These are phyloP conservation scores for Drymodes brunneopygia DNA, from an alignment of 2,113 vertebrate genomes.

Conservation along the genomic window DNA sequence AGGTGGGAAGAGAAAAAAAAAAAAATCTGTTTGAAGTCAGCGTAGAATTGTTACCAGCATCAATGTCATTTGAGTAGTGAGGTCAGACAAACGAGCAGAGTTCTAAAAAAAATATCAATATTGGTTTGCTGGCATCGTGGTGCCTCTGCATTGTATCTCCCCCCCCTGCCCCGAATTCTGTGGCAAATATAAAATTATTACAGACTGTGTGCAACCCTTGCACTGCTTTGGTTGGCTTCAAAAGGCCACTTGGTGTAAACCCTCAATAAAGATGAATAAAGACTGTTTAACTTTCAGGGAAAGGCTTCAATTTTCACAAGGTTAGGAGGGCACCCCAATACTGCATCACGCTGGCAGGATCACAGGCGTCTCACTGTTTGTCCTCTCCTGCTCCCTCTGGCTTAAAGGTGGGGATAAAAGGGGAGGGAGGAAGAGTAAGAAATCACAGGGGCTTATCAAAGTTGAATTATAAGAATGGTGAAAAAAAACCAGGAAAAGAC, in stretches of 20 bases:
- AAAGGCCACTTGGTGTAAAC: background rate
- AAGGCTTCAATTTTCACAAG: background rate
- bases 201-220: background rate
- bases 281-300: background rate
- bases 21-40: background rate
- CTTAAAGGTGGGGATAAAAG: background rate
- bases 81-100: background rate
- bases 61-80: background rate
- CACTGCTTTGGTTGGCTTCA: background rate
- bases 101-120: background rate
- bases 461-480: background rate
- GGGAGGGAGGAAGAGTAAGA: background rate
- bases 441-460: background rate
- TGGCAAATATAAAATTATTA: background rate
- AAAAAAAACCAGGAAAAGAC: background rate
- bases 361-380: background rate
- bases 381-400: background rate
- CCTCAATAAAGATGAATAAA: background rate
- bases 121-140: background rate
- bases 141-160: background rate
- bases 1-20: background rate
- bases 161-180: rapidly evolving
- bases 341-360: background rate
- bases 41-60: background rate
- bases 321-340: background rate